Base-by-base conservation (phyloP, 1,140 invertebrate species). In the Asobara japonica region DNA sequence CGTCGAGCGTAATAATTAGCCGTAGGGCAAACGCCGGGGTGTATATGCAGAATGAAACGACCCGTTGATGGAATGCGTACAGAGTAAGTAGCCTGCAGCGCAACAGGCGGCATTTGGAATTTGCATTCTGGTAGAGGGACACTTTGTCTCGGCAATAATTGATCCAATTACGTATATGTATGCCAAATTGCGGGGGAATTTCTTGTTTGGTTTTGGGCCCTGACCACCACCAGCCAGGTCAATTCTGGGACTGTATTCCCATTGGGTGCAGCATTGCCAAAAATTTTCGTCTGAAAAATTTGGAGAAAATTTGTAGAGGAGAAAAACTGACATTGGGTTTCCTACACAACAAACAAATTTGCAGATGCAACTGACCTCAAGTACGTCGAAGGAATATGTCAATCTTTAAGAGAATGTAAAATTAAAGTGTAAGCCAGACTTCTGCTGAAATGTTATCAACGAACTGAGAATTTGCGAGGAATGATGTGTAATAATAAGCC, bases 101-200 rank as follows among this genome's bases (percentile, higher is more conserved):
- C 51, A 56, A 56, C 51, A 56, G 51, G 51, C 51, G 51, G 51
- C 22, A 22, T 56, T 22, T 18, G 51, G 51, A 56, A 56, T 56
- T 56, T 56, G 51, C 51, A 56, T 56, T 56, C 51, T 56, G 18
- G 51, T 56, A 22, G 22, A 25, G 51, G 51, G 51, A 56, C 51
- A 56, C 51, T 56, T 56, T 56, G 51, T 56, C 51, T 56, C 51
- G 51, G 25, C 51, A 56, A 56, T 56, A 56, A 56, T 56, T 56
- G 51, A 56, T 56, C 22, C 51, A 56, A 56, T 56, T 56, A 56
- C 51, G 51, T 18, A 10, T 3, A 22, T 18, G 20, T 20, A 56
- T 56, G 18, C 51, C 51, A 56, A 56, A 56, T 27, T 56, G 25
- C 51, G 16, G 4, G 3, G 7, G 51, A 25, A 36, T 6, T 56